Evolutionary conservation across 1,140 invertebrate genomes (phyloP), one percentile per base, ranked within the genome.

Genomic region (Drosophila watanabei): DNA sequence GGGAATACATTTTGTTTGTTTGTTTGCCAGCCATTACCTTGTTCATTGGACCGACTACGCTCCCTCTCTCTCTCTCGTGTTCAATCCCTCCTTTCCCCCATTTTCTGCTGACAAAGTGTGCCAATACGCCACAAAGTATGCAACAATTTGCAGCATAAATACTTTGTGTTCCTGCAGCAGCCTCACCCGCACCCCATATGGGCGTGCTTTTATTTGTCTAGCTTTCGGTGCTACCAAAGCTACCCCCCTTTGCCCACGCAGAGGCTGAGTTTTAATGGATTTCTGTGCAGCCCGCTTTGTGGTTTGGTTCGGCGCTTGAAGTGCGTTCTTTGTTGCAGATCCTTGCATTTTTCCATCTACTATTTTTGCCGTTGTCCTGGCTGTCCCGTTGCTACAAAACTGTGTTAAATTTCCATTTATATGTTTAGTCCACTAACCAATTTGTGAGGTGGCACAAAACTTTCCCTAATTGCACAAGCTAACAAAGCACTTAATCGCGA

Each of bases 121-220:
- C 84, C 83, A 87, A 87, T 89, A 82, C 75, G 81, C 81, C 80
- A 82, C 85, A 89, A 81, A 90, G 85, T 89, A 89, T 89, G 85
- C 86, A 85, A 89, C 85, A 89, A 85, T 89, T 90, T 89, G 81
- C 78, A 69, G 85, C 85, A 89, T 84, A 88, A 89, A 89, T 88
- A 88, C 85, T 81, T 89, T 89, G 81, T 84, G 20, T 48, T 37
- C 13, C n/a, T 14, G 20, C 51, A 10, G 33, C 62, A n/a, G 51
- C 37, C 20, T 13, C 52, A 9, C 9, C 10, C 2, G 11, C 45
- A 11, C 24, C n/a, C n/a, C n/a, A 39, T 39, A 39, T 69, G 41
- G 7, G 54, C 33, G 20, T 35, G 30, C 39, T 46, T 54, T 70
- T 68, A 66, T 70, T 70, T 66, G 48, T 35, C 51, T 72, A 58